phyloP scores from a whole-genome alignment of 2,113 vertebrate species.

The Suncus etruscus region DNA sequence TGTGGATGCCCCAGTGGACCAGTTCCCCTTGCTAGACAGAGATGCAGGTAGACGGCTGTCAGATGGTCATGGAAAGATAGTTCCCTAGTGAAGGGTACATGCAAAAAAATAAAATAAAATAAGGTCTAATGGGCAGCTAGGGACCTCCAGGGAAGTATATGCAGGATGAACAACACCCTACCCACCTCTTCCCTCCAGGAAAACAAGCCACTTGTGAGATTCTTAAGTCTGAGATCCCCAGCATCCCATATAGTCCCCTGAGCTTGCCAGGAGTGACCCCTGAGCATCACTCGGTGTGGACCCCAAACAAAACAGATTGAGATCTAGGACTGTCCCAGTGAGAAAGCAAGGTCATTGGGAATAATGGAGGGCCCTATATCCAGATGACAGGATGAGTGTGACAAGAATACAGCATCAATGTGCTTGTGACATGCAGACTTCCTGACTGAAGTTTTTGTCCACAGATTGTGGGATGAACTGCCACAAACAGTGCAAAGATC shows the following conservation, averaged over 20 bases:
- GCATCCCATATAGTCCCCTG: too few relatives aligned
- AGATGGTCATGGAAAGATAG: neutral
- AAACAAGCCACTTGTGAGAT: neutral
- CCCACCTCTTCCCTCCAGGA: neutral
- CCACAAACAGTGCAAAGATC: constrained; percentile 97
- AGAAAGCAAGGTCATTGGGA: neutral
- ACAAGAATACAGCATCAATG: neutral
- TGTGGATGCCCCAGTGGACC: too few relatives aligned
- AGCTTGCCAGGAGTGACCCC: too few relatives aligned
- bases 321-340: neutral
- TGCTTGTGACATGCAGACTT: constrained; percentile 4
- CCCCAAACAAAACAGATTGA: neutral
- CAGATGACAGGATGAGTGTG: neutral
- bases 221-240: neutral
- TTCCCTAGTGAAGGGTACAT: neutral
- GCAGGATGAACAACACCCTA: neutral
- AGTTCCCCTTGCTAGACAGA: neutral
- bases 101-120: neutral
- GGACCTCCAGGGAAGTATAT: neutral
- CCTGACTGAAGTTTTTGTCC: constrained; percentile 71
- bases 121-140: neutral
- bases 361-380: neutral
- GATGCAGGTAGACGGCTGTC: neutral
- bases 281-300: too few relatives aligned
- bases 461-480: constrained; percentile 98